Conservation (phyloP, 2,888 invertebrate genomes). For the Melolontha melolontha region DNA sequence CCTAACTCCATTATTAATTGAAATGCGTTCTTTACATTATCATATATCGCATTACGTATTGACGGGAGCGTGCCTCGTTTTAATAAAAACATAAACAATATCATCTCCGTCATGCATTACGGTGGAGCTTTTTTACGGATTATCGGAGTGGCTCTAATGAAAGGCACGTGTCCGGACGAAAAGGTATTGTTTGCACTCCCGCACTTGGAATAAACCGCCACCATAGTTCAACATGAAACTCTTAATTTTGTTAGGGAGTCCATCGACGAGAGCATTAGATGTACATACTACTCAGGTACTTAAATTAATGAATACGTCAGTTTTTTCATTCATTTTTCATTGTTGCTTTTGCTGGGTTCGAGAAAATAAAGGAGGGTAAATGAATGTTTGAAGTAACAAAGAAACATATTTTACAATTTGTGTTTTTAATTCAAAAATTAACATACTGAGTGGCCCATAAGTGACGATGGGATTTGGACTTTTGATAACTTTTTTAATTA, state of each 20-base stretch:
- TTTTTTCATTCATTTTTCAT: too few species aligned
- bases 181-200: constrained; percentile 48
- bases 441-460: too few species aligned
- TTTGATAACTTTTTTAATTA: too few species aligned
- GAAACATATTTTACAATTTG: too few species aligned
- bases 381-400: too few species aligned
- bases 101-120: constrained; percentile 20
- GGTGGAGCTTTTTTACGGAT: constrained; percentile 50
- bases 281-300: background rate
- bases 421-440: too few species aligned
- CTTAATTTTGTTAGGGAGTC: constrained; percentile 17
- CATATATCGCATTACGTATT: constrained; percentile 23
- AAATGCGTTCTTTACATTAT: constrained; percentile 5
- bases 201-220: background rate
- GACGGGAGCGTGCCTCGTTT: constrained; percentile 20
- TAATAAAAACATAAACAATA: constrained; percentile 37
- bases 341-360: too few species aligned
- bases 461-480: too few species aligned
- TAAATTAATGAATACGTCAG: constrained; percentile 1
- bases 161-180: constrained; percentile 53
- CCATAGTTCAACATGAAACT: constrained; percentile 4
- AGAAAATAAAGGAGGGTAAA: too few species aligned
- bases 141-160: constrained; percentile 52
- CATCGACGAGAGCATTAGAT: constrained; percentile 1
- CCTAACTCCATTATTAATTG: background rate